Conservation (phyloP, 1,140 invertebrate genomes). For the Galendromus occidentalis region DNA sequence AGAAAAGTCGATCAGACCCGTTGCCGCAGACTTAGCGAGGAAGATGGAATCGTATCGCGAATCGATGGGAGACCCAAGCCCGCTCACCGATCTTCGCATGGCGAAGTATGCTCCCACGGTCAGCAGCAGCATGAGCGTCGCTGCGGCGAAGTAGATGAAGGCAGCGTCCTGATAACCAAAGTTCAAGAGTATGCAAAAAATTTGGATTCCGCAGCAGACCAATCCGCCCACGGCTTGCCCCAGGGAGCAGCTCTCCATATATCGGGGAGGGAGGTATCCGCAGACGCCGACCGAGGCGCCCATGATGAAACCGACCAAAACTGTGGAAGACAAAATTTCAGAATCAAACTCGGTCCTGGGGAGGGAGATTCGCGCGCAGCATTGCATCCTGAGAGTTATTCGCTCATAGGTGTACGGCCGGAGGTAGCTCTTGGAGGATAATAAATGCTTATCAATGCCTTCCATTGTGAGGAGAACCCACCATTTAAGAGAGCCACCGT, state of each 20-base stretch:
- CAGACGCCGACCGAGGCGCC: slow-evolving; percentile 1
- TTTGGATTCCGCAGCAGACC: background rate
- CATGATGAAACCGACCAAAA: background rate
- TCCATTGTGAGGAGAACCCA: slow-evolving; percentile 30
- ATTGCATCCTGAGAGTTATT: too few species aligned
- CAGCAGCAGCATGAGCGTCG: background rate
- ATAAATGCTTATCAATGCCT: too few species aligned
- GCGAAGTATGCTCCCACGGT: background rate
- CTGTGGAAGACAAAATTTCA: background rate
- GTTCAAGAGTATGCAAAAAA: background rate
- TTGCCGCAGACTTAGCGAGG: too few species aligned
- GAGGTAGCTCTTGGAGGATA: too few species aligned
- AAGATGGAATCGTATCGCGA: too few species aligned
- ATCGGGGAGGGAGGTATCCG: background rate
- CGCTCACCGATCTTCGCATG: background rate
- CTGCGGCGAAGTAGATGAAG: background rate
- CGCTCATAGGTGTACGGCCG: too few species aligned
- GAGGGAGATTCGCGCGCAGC: too few species aligned
- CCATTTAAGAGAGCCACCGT: slow-evolving; percentile 61
- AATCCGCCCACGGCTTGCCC: background rate
- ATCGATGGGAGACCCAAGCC: too few species aligned
- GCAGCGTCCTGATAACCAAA: background rate
- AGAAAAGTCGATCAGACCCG: too few species aligned
- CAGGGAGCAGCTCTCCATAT: background rate
- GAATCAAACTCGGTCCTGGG: too few species aligned